phyloP scores from a whole-genome alignment of 2,113 vertebrate genomes.

The Uria aalge region DNA sequence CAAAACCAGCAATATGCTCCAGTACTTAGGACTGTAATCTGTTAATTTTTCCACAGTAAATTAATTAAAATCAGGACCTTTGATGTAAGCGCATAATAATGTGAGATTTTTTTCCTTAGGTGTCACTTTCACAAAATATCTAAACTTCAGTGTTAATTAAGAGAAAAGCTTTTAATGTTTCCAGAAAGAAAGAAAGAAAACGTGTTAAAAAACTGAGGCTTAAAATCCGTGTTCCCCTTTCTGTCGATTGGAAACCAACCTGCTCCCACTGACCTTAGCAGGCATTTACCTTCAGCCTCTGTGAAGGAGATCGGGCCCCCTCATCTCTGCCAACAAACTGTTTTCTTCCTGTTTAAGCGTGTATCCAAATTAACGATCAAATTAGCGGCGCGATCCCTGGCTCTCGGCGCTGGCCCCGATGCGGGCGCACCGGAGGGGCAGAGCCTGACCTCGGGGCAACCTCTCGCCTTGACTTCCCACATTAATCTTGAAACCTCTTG shows the following conservation, averaged over 20 bases:
- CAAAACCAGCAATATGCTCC: background rate
- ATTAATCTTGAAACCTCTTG: background rate
- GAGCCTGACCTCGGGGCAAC: background rate
- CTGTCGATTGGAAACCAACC: background rate
- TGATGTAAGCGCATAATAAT: background rate
- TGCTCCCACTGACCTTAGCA: background rate
- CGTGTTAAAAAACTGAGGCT: background rate
- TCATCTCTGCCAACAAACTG: background rate
- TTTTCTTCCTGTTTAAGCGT: background rate
- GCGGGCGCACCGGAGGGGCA: background rate
- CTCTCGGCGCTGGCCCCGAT: background rate
- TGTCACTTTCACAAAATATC: background rate
- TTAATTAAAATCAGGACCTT: background rate
- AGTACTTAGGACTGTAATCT: background rate
- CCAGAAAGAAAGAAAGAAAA: background rate
- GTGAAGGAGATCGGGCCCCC: background rate
- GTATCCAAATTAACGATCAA: background rate
- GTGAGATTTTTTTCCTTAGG: background rate
- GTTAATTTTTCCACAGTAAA: background rate
- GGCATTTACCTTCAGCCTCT: background rate
- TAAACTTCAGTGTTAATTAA: background rate
- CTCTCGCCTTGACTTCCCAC: slow-evolving; percentile 3
- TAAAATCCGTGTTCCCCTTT: background rate
- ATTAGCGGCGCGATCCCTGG: background rate
- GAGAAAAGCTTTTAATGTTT: background rate